phyloP scores from a whole-genome alignment of 2,797 vertebrate genomes.

The Gobionotothen gibberifrons region DNA sequence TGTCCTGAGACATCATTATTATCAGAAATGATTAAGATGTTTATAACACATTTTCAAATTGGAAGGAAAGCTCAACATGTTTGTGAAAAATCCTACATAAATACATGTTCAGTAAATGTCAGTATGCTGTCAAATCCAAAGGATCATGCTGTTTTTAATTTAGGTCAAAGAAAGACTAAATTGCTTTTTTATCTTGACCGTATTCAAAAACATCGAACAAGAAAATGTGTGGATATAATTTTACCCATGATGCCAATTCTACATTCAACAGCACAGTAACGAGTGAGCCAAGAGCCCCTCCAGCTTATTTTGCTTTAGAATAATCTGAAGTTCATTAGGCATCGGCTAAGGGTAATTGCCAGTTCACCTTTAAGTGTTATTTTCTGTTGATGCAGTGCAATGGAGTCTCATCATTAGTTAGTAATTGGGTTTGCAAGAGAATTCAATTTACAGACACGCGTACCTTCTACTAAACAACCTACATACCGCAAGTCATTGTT shows the following conservation, averaged over 20 bases:
- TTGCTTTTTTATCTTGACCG: neutral
- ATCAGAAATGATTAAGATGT: constrained; percentile 29
- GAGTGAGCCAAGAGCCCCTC: neutral
- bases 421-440: constrained; percentile 33
- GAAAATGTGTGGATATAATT: neutral
- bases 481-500: neutral
- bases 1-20: constrained; percentile 51
- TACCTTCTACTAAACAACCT: neutral
- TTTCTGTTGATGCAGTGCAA: constrained; percentile 1
- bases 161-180: neutral
- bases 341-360: constrained; percentile 5
- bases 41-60: neutral
- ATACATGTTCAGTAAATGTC: too few relatives aligned
- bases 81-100: neutral
- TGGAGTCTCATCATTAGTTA: constrained; percentile 27
- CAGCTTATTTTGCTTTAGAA: neutral
- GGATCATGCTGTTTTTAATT: neutral
- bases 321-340: neutral
- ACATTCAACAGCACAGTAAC: neutral
- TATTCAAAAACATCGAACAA: neutral
- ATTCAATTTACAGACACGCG: constrained; percentile 17
- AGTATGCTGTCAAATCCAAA: neutral
- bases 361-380: constrained; percentile 26
- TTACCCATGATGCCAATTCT: neutral
- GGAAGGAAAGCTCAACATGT: neutral